phyloP scores from a whole-genome alignment of 2,888 invertebrate genomes.

The Escarpia spicata region DNA sequence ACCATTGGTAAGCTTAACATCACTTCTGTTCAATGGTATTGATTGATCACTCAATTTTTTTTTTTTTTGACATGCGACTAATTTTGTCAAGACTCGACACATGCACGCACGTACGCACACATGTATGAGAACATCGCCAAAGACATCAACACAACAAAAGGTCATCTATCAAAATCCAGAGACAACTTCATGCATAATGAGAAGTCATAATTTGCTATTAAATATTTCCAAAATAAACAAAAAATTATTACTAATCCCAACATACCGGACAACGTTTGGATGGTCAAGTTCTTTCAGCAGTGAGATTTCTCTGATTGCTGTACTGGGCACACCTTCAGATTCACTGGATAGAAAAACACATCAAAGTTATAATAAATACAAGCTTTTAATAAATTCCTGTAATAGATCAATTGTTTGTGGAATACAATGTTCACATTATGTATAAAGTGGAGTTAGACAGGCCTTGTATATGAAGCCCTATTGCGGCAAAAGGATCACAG shows the following conservation, averaged over 20 bases:
- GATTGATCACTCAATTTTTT: too few species aligned
- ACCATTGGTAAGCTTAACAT: too few species aligned
- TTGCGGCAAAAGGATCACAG: too few species aligned
- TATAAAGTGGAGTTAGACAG: too few species aligned
- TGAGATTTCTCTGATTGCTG: conserved; percentile 95
- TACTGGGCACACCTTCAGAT: conserved; percentile 96
- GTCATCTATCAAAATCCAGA: neutral
- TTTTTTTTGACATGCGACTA: too few species aligned
- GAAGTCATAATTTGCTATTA: neutral
- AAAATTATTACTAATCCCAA: neutral
- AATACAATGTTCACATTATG: too few species aligned
- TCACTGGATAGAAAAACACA: conserved; percentile 72
- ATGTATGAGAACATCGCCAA: too few species aligned
- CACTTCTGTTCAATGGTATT: too few species aligned
- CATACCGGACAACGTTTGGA: conserved; percentile 80
- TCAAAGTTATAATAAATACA: neutral
- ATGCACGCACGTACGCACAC: too few species aligned
- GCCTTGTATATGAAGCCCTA: too few species aligned
- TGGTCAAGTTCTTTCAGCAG: conserved; percentile 89
- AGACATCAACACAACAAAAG: too few species aligned
- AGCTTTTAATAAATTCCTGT: neutral
- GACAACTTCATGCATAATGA: neutral
- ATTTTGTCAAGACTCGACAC: too few species aligned
- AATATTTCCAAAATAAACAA: neutral
- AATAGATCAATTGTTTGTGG: neutral